These are phyloP conservation scores for Bombus turneri DNA, from an alignment of 1,140 invertebrate species.

Conservation along the genomic window DNA sequence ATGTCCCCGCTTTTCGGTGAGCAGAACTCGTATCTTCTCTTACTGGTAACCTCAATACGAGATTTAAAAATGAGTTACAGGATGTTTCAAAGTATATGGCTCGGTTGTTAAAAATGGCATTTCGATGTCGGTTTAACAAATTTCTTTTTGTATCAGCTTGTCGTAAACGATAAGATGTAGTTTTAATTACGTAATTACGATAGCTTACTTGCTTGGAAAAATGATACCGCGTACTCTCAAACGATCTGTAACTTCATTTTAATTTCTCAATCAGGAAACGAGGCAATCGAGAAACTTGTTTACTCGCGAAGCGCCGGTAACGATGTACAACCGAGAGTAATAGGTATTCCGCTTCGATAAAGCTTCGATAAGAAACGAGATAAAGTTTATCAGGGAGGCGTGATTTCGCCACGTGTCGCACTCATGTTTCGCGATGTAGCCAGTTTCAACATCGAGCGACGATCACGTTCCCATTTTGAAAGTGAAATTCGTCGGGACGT, in stretches of 20 bases:
- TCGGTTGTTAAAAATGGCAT: too few species aligned
- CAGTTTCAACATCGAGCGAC: background rate
- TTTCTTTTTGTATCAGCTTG: background rate
- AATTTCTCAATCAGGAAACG: background rate
- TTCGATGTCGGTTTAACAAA: background rate
- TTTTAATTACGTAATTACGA: background rate
- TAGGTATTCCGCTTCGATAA: slow-evolving; percentile 10
- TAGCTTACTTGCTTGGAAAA: background rate
- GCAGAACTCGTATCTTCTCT: background rate
- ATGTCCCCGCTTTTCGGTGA: slow-evolving; percentile 74
- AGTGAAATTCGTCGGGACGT: background rate
- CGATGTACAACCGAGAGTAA: background rate
- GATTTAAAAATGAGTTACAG: background rate
- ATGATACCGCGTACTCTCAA: background rate
- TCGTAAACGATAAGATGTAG: background rate
- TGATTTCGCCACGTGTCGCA: slow-evolving; percentile 25
- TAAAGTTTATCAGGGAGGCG: slow-evolving; percentile 34
- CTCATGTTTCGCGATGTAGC: background rate
- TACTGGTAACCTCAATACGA: background rate
- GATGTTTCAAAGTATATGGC: background rate
- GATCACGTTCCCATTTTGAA: background rate
- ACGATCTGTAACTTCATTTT: background rate
- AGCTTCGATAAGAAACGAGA: slow-evolving; percentile 23
- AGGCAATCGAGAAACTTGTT: background rate
- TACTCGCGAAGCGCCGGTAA: background rate